Conservation (phyloP, 2,113 vertebrate species). For the Cyprinodon tularosa region DNA sequence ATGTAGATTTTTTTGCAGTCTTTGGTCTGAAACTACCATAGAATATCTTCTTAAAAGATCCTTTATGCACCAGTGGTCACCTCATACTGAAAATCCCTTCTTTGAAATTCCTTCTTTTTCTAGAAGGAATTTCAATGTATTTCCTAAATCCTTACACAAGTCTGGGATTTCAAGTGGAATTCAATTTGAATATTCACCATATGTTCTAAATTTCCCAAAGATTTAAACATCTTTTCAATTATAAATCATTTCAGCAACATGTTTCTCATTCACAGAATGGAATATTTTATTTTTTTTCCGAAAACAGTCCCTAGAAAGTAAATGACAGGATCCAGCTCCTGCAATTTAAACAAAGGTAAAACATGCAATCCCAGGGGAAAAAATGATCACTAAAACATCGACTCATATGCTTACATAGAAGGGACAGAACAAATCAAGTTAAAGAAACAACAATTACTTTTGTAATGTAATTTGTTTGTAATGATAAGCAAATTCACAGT, state of each 20-base stretch:
- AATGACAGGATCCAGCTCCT: conserved; percentile 1
- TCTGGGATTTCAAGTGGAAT: conserved; percentile 29
- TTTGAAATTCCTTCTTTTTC: conserved; percentile 4
- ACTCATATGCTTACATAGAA: conserved; percentile 44
- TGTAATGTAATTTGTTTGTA: neutral
- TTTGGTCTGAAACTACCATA: conserved; percentile 23
- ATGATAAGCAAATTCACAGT: conserved; percentile 12
- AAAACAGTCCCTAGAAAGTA: neutral
- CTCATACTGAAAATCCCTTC: conserved; percentile 48
- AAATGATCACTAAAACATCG: conserved; percentile 15
- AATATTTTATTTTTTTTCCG: neutral
- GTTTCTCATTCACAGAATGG: no score
- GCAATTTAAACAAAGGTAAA: neutral
- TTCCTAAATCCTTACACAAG: conserved; percentile 30
- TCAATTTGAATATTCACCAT: neutral
- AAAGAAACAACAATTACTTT: conserved; percentile 19
- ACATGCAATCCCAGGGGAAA: conserved; percentile 4
- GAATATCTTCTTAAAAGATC: conserved; percentile 65
- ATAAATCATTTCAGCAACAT: neutral
- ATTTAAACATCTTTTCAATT: neutral
- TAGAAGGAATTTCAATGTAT: conserved; percentile 40
- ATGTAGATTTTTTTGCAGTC: conserved; percentile 16
- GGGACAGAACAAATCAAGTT: conserved; percentile 10
- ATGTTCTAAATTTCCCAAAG: neutral
- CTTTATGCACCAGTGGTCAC: conserved; percentile 50